Evolutionary conservation across 2,888 invertebrate species (phyloP).

Genomic region (Papilio demoleus): DNA sequence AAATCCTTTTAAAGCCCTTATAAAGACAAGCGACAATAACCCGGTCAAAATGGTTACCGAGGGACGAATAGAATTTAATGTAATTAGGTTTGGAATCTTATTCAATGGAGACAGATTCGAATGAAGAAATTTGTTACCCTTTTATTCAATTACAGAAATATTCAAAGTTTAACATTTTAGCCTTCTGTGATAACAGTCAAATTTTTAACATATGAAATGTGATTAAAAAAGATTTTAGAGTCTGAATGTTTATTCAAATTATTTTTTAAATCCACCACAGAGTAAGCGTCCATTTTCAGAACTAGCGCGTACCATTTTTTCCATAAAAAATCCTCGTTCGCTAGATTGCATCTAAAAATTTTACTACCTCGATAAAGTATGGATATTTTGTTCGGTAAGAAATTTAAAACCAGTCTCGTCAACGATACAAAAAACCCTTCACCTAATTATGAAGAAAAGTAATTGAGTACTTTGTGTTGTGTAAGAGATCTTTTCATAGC

Average conservation of each 20-base stretch:
- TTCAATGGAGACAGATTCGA: constrained; percentile 23
- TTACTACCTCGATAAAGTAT: constrained; percentile 4
- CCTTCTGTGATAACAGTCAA: not conserved
- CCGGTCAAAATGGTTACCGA: constrained; percentile 34
- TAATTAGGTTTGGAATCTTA: constrained; percentile 38
- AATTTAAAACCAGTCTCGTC: not conserved
- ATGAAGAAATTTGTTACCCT: constrained; percentile 23
- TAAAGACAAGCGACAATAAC: constrained; percentile 32
- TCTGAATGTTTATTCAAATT: not conserved
- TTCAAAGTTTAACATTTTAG: not conserved
- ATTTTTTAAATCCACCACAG: not conserved
- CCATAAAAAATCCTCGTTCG: not conserved
- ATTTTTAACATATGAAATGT: not conserved
- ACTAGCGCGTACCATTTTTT: not conserved
- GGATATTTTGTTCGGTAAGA: not conserved
- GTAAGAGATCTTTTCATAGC: constrained; percentile 31
- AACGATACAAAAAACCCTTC: constrained; percentile 10
- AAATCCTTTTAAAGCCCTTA: constrained; percentile 35
- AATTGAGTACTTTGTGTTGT: constrained; percentile 23
- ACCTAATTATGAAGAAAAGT: constrained; percentile 21
- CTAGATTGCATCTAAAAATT: constrained; percentile 16
- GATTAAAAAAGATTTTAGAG: not conserved
- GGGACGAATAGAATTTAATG: constrained; percentile 37
- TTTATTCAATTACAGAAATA: constrained; percentile 12
- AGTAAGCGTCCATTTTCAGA: not conserved